A percentile compares a stretch with the other conserved stretches of the same genome.
Conservation (phyloP, 2,888 invertebrate genomes). For the Poecilobothrus nobilitatus region DNA sequence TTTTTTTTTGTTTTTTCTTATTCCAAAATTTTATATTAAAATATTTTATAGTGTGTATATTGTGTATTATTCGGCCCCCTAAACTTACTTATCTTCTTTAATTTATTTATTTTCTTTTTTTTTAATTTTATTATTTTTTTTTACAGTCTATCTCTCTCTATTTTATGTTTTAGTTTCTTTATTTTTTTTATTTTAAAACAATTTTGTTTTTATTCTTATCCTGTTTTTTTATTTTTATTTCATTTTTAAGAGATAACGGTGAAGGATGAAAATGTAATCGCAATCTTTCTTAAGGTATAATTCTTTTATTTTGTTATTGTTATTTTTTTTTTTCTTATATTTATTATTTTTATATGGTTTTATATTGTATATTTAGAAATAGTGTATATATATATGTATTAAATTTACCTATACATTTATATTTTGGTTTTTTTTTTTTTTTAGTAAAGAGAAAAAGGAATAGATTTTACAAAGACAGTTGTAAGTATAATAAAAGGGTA, state of each 20-base stretch:
- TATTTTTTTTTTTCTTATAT: too few species aligned
- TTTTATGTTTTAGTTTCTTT: background rate
- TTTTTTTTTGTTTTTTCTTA: too few species aligned
- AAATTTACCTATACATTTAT: background rate
- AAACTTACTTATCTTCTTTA: background rate
- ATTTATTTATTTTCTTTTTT: background rate
- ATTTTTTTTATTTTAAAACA: background rate
- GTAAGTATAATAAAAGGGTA: constrained; percentile 1
- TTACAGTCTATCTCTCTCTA: too few species aligned
- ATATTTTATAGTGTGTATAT: background rate
- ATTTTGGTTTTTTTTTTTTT: too few species aligned
- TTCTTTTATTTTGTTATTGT: background rate
- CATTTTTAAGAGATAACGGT: constrained; percentile 4
- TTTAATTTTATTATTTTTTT: background rate
- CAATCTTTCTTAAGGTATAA: constrained; percentile 1
- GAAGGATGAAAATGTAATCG: constrained; percentile 1
- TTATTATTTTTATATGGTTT: background rate
- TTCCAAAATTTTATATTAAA: background rate
- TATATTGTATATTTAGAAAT: background rate
- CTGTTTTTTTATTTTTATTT: background rate
- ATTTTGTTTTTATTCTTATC: background rate
- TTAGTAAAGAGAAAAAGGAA: background rate
- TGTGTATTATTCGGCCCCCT: background rate
- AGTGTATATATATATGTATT: background rate
- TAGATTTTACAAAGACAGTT: constrained; percentile 3